Evolutionary conservation across 2,888 invertebrate species (phyloP).

Genomic region (Phrixothrix hirtus): DNA sequence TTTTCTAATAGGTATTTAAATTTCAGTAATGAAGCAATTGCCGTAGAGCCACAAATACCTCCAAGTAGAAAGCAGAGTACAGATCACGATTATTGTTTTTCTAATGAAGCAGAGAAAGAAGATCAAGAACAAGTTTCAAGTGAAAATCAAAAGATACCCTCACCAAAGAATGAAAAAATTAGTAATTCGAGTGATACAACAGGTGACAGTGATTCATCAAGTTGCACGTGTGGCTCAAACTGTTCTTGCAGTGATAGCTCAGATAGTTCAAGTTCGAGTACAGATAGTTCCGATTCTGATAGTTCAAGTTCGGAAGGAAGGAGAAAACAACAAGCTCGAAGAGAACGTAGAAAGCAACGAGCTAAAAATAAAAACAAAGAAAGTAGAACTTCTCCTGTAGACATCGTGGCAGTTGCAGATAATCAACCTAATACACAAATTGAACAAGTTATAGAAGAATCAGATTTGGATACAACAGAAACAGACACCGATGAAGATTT

Average conservation of each 20-base stretch:
- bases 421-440: slow-evolving; percentile 53
- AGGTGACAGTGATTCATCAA: slow-evolving; percentile 73
- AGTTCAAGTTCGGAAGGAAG: slow-evolving; percentile 64
- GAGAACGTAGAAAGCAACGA: slow-evolving; percentile 54
- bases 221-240: slow-evolving; percentile 81
- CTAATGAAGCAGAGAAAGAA: slow-evolving; percentile 30
- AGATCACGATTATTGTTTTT: slow-evolving; percentile 56
- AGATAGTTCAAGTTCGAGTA: slow-evolving; percentile 57
- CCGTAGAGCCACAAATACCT: too few species aligned
- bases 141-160: slow-evolving; percentile 10
- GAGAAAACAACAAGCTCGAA: slow-evolving; percentile 54
- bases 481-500: slow-evolving; percentile 88
- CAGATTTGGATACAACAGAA: slow-evolving; percentile 83
- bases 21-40: too few species aligned
- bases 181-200: slow-evolving; percentile 78
- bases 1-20: too few species aligned
- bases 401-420: slow-evolving; percentile 60
- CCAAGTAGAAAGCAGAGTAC: too few species aligned
- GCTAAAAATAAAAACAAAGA: slow-evolving; percentile 52
- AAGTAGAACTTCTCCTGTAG: slow-evolving; percentile 56
- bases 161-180: slow-evolving; percentile 42
- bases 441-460: slow-evolving; percentile 73
- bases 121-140: slow-evolving; percentile 25
- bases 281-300: slow-evolving; percentile 61
- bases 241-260: slow-evolving; percentile 80